Conservation (phyloP, 1,140 invertebrate species). For the Temnothorax longispinosus region DNA sequence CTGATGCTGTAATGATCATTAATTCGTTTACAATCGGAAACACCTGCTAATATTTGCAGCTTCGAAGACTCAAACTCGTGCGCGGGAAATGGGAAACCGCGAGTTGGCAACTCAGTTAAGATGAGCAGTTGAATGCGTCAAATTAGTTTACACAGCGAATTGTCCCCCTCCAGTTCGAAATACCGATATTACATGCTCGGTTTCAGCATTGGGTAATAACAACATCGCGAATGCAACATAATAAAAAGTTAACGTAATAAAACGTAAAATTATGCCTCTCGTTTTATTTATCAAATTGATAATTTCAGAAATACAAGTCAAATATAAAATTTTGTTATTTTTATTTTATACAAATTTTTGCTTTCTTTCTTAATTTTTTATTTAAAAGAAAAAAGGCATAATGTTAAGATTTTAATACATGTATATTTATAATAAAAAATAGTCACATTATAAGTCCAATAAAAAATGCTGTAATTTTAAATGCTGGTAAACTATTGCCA, state of each 20-base stretch:
- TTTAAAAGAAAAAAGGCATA: neutral
- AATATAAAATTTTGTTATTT: neutral
- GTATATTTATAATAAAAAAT: neutral
- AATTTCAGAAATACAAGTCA: neutral
- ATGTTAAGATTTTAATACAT: neutral
- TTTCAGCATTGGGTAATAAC: neutral
- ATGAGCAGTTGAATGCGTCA: slow-evolving; percentile 29
- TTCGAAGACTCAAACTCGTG: slow-evolving; percentile 10
- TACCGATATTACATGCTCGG: neutral
- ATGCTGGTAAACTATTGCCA: neutral
- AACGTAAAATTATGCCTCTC: neutral
- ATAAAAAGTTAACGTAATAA: neutral
- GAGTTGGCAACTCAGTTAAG: slow-evolving; percentile 32
- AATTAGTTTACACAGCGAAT: slow-evolving; percentile 38
- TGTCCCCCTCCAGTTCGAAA: slow-evolving; percentile 13
- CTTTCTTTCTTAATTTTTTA: neutral
- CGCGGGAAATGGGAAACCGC: slow-evolving; percentile 23
- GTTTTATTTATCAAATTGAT: neutral
- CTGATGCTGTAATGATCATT: slow-evolving; percentile 40
- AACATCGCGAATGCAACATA: neutral
- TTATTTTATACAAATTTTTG: neutral
- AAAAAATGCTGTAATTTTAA: slow-evolving; percentile 10
- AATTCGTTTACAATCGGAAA: slow-evolving; percentile 51
- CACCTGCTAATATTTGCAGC: slow-evolving; percentile 44
- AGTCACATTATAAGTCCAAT: neutral